phyloP scores from a whole-genome alignment of 53 echinoderm and acorn worm species.

The Paracentrotus lividus region DNA sequence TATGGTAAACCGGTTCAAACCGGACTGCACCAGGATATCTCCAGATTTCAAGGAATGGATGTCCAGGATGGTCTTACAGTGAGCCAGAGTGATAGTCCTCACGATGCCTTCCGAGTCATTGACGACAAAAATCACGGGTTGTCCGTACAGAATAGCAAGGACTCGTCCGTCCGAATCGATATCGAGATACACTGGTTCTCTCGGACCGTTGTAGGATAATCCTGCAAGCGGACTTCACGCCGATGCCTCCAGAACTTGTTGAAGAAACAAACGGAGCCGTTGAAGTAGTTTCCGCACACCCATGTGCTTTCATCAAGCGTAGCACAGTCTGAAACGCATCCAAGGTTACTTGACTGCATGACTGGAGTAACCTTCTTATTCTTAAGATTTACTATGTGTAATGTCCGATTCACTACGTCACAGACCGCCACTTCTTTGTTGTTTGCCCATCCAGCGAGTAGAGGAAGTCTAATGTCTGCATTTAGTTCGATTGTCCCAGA shows the following conservation, averaged over 20 bases:
- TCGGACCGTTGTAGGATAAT: background rate
- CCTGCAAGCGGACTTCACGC: slow-evolving; percentile 36
- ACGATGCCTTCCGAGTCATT: background rate
- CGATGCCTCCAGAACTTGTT: slow-evolving; percentile 53
- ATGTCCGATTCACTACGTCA: slow-evolving; percentile 31
- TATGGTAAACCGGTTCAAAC: slow-evolving; percentile 38
- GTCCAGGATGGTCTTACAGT: slow-evolving; percentile 47
- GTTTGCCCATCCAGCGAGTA: slow-evolving; percentile 18
- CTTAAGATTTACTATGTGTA: slow-evolving; percentile 34
- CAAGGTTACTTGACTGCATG: slow-evolving; percentile 28
- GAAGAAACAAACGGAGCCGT: slow-evolving; percentile 37
- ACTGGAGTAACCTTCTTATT: background rate
- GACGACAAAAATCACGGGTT: slow-evolving; percentile 29
- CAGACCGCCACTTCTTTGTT: slow-evolving; percentile 15
- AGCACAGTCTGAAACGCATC: slow-evolving; percentile 51
- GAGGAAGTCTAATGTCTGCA: background rate
- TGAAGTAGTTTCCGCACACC: slow-evolving; percentile 55
- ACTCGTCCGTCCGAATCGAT: background rate
- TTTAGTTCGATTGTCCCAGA: slow-evolving; percentile 28
- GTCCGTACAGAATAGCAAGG: slow-evolving; percentile 36
- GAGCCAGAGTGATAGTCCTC: slow-evolving; percentile 1
- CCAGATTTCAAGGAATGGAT: slow-evolving; percentile 38
- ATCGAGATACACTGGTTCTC: slow-evolving; percentile 42
- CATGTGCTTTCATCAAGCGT: background rate
- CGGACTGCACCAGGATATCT: slow-evolving; percentile 46